Conservation (phyloP, 2,113 vertebrate genomes). For the Agelaius phoeniceus region DNA sequence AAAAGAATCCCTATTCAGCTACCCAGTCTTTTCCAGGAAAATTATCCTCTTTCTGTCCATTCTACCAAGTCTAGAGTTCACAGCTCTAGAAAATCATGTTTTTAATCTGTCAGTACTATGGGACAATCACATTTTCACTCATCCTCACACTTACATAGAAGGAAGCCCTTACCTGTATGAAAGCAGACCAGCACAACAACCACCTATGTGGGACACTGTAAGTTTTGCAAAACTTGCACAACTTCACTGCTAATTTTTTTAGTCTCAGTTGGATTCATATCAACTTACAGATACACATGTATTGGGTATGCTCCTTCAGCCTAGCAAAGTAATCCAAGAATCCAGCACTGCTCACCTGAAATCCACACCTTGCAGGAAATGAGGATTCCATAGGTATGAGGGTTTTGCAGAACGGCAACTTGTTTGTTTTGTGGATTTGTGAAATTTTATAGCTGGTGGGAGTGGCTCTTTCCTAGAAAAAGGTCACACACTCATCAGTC, state of each 20-base stretch:
- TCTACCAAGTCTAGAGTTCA: not conserved
- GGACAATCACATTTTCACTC: not conserved
- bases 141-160: not conserved
- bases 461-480: not conserved
- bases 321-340: not conserved
- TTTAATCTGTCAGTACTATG: not conserved
- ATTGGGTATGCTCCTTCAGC: not conserved
- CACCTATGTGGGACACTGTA: not conserved
- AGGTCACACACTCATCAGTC: not conserved
- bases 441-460: not conserved
- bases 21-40: not conserved
- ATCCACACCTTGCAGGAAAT: accelerated
- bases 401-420: not conserved
- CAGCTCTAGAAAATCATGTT: not conserved
- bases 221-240: not conserved
- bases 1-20: not conserved
- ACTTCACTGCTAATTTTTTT: not conserved
- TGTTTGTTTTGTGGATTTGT: not conserved
- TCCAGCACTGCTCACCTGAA: not conserved
- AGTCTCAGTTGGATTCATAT: not conserved
- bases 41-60: not conserved
- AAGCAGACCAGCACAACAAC: not conserved
- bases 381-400: not conserved
- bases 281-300: not conserved
- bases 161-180: not conserved